phyloP scores from a whole-genome alignment of 2,797 vertebrate genomes.

The Hipposideros larvatus region DNA sequence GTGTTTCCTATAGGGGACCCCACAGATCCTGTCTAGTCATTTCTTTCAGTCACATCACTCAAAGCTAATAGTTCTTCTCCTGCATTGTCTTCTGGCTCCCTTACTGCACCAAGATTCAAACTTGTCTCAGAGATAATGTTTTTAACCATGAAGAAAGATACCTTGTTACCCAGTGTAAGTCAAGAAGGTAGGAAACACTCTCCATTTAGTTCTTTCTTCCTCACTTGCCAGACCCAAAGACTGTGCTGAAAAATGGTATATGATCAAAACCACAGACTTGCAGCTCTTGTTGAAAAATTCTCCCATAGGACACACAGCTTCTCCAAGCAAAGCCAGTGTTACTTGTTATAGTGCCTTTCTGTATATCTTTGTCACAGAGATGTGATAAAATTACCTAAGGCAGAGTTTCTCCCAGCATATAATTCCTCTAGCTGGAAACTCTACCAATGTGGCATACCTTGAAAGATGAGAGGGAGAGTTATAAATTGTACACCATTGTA shows the following conservation, averaged over 20 bases:
- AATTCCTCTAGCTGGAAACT: neutral
- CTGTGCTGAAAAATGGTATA: neutral
- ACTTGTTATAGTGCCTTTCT: neutral
- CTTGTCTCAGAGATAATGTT: neutral
- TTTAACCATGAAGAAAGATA: neutral
- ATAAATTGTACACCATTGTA: constrained; percentile 82
- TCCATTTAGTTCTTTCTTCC: neutral
- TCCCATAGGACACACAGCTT: neutral
- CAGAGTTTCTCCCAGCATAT: neutral
- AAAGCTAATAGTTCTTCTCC: neutral
- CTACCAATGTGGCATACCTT: neutral
- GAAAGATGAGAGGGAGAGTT: constrained; percentile 64
- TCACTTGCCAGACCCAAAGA: neutral
- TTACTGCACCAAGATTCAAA: neutral
- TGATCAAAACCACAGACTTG: neutral
- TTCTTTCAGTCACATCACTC: neutral
- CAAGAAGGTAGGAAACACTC: neutral
- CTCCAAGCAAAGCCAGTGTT: neutral
- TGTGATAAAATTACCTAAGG: neutral
- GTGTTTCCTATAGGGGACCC: neutral
- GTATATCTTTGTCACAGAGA: neutral
- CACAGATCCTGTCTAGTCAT: neutral
- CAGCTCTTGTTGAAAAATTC: neutral
- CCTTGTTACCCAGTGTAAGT: neutral
- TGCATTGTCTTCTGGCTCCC: neutral